Evolutionary conservation across 2,113 vertebrate species (phyloP).

Genomic region (Zosterops lateralis): DNA sequence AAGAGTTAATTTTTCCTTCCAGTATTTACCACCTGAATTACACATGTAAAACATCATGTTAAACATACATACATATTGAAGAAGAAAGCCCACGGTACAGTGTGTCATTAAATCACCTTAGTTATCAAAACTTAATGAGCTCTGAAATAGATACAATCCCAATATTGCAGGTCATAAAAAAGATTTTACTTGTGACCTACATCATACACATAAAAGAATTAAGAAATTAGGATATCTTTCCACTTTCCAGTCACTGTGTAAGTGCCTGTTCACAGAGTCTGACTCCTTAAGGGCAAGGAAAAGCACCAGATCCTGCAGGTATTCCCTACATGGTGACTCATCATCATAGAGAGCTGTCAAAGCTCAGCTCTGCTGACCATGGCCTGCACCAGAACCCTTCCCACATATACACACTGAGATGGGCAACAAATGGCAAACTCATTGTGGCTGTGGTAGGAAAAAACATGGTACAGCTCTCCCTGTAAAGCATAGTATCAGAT

Average conservation of each 20-base stretch:
- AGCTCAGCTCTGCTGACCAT: background rate
- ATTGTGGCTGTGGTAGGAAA: background rate
- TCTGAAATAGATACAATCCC: constrained; percentile 73
- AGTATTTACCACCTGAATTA: constrained; percentile 14
- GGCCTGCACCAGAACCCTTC: background rate
- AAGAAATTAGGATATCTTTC: constrained; percentile 53
- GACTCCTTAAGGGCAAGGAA: background rate
- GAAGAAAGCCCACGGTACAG: background rate
- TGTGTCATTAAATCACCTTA: constrained; percentile 35
- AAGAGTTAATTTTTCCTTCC: background rate
- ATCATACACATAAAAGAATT: constrained; percentile 55
- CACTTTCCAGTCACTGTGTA: background rate
- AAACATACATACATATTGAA: background rate
- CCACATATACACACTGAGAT: background rate
- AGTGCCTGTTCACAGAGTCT: background rate
- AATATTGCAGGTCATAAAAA: constrained; percentile 69
- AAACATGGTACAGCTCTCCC: background rate
- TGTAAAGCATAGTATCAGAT: background rate
- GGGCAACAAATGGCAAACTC: background rate
- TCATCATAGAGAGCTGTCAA: background rate
- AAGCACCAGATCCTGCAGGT: background rate
- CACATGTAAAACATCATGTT: constrained; percentile 3
- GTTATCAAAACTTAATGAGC: constrained; percentile 75
- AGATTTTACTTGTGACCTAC: constrained; percentile 66
- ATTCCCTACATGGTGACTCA: background rate